A percentile compares a stretch with the other conserved stretches of the same genome.
phyloP scores from a whole-genome alignment of 2,888 invertebrate species.

The Drosophila testacea region DNA sequence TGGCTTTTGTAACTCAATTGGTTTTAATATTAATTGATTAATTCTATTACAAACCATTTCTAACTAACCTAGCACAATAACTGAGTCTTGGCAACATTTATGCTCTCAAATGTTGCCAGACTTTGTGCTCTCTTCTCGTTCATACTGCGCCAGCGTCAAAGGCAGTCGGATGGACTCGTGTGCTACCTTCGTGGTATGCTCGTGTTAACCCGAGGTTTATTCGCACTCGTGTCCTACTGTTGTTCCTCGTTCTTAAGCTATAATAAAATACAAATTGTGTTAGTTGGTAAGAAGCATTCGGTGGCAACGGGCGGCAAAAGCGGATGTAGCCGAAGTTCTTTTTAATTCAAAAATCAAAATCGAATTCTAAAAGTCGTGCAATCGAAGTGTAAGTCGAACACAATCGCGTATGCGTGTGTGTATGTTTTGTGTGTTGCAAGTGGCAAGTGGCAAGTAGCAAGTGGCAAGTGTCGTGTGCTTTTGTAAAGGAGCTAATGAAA shows the following conservation, averaged over 20 bases:
- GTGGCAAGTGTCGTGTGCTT: constrained; percentile 34
- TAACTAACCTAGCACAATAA: constrained; percentile 65
- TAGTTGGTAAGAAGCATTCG: constrained; percentile 83
- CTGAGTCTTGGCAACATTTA: constrained; percentile 36
- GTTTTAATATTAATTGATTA: no score
- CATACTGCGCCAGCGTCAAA: constrained; percentile 43
- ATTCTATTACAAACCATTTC: not conserved
- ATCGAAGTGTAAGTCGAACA: constrained; percentile 9
- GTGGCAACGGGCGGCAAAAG: constrained; percentile 79
- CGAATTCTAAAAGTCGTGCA: constrained; percentile 8
- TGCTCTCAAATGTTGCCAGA: constrained; percentile 56
- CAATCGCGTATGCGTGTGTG: not conserved
- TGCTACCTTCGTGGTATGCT: not conserved
- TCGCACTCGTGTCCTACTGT: constrained; percentile 11
- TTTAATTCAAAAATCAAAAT: not conserved
- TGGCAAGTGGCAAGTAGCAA: not conserved
- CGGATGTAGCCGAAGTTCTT: constrained; percentile 38
- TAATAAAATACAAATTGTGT: constrained; percentile 80
- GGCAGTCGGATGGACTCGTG: constrained; percentile 7
- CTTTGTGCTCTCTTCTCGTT: constrained; percentile 29
- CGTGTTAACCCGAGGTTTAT: constrained; percentile 15
- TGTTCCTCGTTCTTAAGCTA: constrained; percentile 74
- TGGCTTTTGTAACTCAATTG: not conserved
- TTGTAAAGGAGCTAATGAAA: constrained; percentile 48
- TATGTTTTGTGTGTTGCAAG: constrained; percentile 2